phyloP scores from a whole-genome alignment of 2,113 vertebrate genomes.

The Alces alces region DNA sequence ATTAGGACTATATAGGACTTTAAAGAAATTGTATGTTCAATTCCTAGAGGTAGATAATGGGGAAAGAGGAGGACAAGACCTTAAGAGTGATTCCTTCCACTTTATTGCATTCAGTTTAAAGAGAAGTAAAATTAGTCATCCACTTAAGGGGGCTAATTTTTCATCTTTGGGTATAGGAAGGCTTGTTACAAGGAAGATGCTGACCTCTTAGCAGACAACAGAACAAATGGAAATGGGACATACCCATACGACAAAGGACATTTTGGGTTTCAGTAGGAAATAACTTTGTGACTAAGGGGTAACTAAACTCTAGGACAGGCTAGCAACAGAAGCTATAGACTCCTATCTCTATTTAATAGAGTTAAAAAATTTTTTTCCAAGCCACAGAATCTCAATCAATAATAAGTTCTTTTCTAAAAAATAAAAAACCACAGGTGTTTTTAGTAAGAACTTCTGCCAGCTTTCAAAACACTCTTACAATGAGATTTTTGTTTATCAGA shows the following conservation, averaged over 20 bases:
- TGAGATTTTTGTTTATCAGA: neutral
- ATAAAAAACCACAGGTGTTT: neutral
- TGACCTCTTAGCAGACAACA: slow-evolving; percentile 71
- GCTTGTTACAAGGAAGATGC: slow-evolving; percentile 74
- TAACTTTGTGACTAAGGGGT: neutral
- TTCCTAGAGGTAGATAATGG: neutral
- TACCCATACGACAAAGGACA: neutral
- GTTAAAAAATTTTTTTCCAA: neutral
- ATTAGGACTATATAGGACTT: neutral
- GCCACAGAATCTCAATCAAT: slow-evolving; percentile 30
- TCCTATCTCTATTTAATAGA: neutral
- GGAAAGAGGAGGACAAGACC: neutral
- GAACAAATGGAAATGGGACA: slow-evolving; percentile 62
- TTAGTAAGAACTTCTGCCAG: slow-evolving; percentile 35
- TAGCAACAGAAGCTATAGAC: neutral
- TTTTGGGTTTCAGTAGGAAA: neutral
- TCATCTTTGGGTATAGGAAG: slow-evolving; percentile 63
- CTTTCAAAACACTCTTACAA: slow-evolving; percentile 22
- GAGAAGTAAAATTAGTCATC: neutral
- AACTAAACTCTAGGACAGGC: neutral
- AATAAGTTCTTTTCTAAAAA: slow-evolving; percentile 11
- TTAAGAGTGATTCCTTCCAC: slow-evolving; percentile 8
- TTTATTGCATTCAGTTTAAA: slow-evolving; percentile 9
- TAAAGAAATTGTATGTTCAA: slow-evolving; percentile 1
- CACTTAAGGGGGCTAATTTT: slow-evolving; percentile 35